A percentile compares a stretch with the other conserved stretches of the same genome.
Conservation (phyloP, 2,113 vertebrate species). For the Ochotona princeps region DNA sequence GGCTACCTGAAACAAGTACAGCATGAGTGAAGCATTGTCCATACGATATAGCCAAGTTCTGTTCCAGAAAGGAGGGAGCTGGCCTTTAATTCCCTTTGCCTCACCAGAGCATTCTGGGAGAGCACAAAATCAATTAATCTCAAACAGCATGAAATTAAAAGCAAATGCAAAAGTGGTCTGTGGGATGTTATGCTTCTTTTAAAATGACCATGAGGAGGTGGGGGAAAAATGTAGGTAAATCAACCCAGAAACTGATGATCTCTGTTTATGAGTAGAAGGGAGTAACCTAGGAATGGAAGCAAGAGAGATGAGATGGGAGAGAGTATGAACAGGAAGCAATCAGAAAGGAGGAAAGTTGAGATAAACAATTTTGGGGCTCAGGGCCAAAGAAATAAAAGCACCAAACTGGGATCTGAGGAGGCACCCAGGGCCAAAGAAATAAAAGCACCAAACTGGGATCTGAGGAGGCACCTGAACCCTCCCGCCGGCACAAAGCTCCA, state of each 20-base stretch:
- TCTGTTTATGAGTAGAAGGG: constrained; percentile 34
- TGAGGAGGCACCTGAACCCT: neutral
- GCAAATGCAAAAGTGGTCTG: constrained; percentile 51
- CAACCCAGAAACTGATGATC: neutral
- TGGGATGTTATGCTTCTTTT: constrained; percentile 44
- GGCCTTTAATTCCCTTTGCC: constrained; percentile 6
- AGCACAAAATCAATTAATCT: constrained; percentile 50
- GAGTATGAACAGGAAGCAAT: neutral
- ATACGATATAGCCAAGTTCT: neutral
- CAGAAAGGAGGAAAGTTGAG: neutral
- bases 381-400: constrained; percentile 25
- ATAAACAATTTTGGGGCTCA: neutral
- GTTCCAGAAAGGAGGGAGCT: constrained; percentile 5
- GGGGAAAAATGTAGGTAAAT: constrained; percentile 14
- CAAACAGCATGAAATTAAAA: constrained; percentile 59
- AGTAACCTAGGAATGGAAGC: neutral
- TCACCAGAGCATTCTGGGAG: constrained; percentile 2
- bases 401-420: neutral
- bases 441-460: neutral
- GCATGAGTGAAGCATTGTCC: neutral
- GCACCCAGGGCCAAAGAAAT: constrained; percentile 19
- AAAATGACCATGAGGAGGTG: constrained; percentile 31
- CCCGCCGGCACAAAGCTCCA: neutral
- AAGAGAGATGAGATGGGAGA: constrained; percentile 16
- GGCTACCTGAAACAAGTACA: neutral